Evolutionary conservation across 1,140 invertebrate genomes (phyloP), one percentile per base, ranked within the genome.

Genomic region (Anoplophora glabripennis): DNA sequence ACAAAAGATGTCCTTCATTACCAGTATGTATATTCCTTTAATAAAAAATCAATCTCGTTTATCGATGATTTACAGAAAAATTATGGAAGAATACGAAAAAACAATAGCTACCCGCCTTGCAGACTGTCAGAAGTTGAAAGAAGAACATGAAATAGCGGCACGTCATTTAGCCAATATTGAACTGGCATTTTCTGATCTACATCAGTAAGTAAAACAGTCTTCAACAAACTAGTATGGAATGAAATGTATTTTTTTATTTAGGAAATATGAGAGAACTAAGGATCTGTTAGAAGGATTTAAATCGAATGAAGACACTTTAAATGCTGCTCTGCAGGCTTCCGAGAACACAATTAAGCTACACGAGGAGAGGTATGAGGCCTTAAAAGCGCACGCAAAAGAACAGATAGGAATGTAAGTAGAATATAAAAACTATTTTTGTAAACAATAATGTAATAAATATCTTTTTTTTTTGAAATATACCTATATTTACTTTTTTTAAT

Each of bases 241-340:
- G n/a, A n/a, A n/a, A n/a, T n/a, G n/a, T n/a, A n/a, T n/a, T n/a
- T n/a, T n/a, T n/a, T n/a, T n/a, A n/a, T 46, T 3, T 41, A 72
- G 75, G 45, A 77, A 77, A 66, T 84, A 84, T 69, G 83, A 85
- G 61, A 78, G 83, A 63, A 77, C 77, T 33, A 84, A 84, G 67
- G 70, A 74, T 34, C 78, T 81, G 44, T 76, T 84, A 0, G 81
- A 83, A 63, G n/a, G n/a, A n/a, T n/a, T n/a, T n/a, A n/a, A n/a
- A n/a, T n/a, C n/a, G n/a, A n/a, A n/a, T n/a, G n/a, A 83, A 70
- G 80, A 81, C 57, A 74, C 76, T 15, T 66, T 84, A 33, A 79
- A 79, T 61, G 75, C 77, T 54, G 78, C 76, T 69, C 73, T 83
- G 33, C 66, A 74, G 47, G 79, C 81, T 46, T 76, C 78, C 56